phyloP scores from a whole-genome alignment of 2,797 vertebrate genomes.

The Catamblyrhynchus diadema region DNA sequence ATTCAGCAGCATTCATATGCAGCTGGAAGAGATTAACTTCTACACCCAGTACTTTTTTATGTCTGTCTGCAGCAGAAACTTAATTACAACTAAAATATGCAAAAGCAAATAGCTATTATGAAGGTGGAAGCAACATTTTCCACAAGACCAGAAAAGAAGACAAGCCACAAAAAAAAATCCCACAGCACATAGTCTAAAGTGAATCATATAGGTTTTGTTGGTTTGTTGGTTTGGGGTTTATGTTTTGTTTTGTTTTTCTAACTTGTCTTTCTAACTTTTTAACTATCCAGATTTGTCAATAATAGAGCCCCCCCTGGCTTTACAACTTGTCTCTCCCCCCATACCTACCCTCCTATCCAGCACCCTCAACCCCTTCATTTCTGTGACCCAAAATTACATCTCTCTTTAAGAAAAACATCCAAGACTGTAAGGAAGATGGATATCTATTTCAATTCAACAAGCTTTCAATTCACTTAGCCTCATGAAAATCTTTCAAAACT shows the following conservation, averaged over 20 bases:
- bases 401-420: neutral
- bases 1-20: slow-evolving; percentile 40
- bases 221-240: neutral
- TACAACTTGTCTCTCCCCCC: neutral
- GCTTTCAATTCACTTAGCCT: neutral
- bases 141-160: slow-evolving; percentile 8
- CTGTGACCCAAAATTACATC: neutral
- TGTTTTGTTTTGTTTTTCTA: neutral
- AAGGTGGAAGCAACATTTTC: slow-evolving; percentile 46
- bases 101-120: slow-evolving; percentile 30
- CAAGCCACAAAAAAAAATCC: neutral
- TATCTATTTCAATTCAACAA: neutral
- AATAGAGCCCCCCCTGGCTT: neutral
- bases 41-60: slow-evolving; percentile 24
- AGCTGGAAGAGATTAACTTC: slow-evolving; percentile 58
- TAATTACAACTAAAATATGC: slow-evolving; percentile 51
- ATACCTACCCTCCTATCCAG: no score
- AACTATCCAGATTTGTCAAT: neutral
- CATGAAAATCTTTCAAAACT: neutral
- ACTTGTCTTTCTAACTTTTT: neutral
- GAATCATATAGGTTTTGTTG: neutral
- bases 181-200: neutral
- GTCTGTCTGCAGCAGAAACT: slow-evolving; percentile 26
- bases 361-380: neutral
- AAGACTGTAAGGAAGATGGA: neutral